Evolutionary conservation across 1,140 invertebrate genomes (phyloP).

Genomic region (Papilio polytes): DNA sequence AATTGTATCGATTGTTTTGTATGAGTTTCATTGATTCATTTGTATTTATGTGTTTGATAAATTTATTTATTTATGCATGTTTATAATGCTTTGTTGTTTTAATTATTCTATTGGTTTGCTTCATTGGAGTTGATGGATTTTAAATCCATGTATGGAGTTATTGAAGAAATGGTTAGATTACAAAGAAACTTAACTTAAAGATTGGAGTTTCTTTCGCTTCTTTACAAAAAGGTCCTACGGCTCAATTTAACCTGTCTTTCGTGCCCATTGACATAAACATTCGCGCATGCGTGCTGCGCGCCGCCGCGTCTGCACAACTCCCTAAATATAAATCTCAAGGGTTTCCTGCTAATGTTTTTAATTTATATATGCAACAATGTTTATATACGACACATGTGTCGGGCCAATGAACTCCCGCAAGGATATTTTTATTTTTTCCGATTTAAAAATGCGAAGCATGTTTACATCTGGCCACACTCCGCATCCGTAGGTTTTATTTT

Average conservation of each 20-base stretch:
- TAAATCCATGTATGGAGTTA: not conserved
- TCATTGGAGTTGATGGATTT: not conserved
- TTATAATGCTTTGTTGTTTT: not conserved
- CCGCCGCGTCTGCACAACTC: conserved; percentile 62
- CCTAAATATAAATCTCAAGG: conserved; percentile 78
- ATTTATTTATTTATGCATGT: conserved; percentile 1
- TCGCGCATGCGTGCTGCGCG: conserved; percentile 53
- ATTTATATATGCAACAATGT: conserved; percentile 73
- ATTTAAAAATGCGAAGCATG: conserved; percentile 29
- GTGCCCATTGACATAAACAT: conserved; percentile 65
- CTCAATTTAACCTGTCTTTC: conserved; percentile 45
- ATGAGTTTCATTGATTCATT: not conserved
- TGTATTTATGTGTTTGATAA: conserved; percentile 1
- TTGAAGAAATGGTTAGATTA: not conserved
- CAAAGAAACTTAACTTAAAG: not conserved
- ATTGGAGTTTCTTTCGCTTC: not conserved
- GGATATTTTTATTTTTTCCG: conserved; percentile 44
- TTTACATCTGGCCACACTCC: conserved; percentile 20
- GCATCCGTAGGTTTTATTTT: conserved; percentile 9
- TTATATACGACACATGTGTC: conserved; percentile 66
- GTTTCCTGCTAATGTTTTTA: conserved; percentile 79
- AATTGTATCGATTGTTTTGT: conserved; percentile 20
- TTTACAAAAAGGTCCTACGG: not conserved
- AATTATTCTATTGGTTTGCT: not conserved
- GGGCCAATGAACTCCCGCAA: conserved; percentile 63